Conservation (phyloP, 2,888 invertebrate species). For the Aelia acuminata region DNA sequence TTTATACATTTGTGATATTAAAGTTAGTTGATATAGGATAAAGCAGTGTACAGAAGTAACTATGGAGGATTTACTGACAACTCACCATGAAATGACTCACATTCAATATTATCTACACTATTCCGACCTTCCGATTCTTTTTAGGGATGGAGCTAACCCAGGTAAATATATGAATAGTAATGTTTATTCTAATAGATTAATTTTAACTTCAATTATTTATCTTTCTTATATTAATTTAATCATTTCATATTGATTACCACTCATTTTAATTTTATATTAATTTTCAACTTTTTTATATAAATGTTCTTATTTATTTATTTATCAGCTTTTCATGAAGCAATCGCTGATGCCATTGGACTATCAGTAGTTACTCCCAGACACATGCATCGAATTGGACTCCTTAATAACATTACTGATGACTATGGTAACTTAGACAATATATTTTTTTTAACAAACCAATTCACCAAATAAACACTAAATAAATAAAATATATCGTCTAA, state of each 20-base stretch:
- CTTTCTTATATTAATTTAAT: no score
- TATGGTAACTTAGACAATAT: constrained; percentile 73
- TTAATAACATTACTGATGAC: constrained; percentile 73
- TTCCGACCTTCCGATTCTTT: constrained; percentile 80
- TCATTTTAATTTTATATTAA: no score
- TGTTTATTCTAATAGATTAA: not conserved
- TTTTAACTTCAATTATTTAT: not conserved
- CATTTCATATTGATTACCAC: no score
- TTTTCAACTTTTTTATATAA: no score
- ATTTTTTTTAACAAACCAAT: constrained; percentile 72
- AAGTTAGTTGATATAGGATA: constrained; percentile 73
- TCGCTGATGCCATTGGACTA: constrained; percentile 84
- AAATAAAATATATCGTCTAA: not conserved
- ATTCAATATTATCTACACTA: constrained; percentile 87
- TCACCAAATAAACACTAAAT: not conserved
- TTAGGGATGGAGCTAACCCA: constrained; percentile 86
- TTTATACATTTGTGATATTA: constrained; percentile 34
- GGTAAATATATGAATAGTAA: constrained; percentile 71
- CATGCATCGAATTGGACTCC: constrained; percentile 80
- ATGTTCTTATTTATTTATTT: constrained; percentile 60
- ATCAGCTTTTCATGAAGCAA: constrained; percentile 87
- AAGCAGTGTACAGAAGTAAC: constrained; percentile 87
- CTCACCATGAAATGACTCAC: constrained; percentile 89
- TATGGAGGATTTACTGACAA: constrained; percentile 82
- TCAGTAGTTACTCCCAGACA: constrained; percentile 85